Evolutionary conservation across 2,888 invertebrate species (phyloP).

Genomic region (Plemyria rubiginata): DNA sequence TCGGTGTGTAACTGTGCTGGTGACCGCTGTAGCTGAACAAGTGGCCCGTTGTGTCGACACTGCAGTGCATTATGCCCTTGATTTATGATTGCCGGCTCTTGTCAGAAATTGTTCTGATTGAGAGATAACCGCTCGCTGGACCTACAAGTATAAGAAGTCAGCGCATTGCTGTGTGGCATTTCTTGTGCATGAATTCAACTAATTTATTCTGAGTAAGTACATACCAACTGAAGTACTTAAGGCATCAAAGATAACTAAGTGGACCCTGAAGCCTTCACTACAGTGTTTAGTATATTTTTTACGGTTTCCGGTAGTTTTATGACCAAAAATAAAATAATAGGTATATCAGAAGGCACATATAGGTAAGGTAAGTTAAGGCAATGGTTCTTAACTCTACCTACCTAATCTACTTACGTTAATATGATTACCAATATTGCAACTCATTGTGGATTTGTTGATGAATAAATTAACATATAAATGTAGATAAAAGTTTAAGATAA

Average conservation of each 20-base stretch:
- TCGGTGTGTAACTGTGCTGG: slow-evolving; percentile 65
- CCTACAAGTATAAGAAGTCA: slow-evolving; percentile 34
- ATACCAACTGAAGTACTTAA: slow-evolving; percentile 18
- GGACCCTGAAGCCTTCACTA: neutral
- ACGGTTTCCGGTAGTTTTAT: too few relatives aligned
- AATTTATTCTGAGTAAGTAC: slow-evolving; percentile 49
- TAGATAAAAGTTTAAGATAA: too few relatives aligned
- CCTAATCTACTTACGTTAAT: neutral
- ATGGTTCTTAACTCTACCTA: too few relatives aligned
- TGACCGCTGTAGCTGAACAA: slow-evolving; percentile 56
- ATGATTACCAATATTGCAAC: too few relatives aligned
- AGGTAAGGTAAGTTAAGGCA: too few relatives aligned
- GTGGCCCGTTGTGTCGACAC: slow-evolving; percentile 49
- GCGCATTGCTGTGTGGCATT: slow-evolving; percentile 38
- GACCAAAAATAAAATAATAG: neutral
- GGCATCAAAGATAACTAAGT: neutral
- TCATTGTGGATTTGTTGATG: too few relatives aligned
- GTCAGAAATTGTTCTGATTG: slow-evolving; percentile 35
- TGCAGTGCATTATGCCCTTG: slow-evolving; percentile 51
- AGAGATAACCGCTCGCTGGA: slow-evolving; percentile 33
- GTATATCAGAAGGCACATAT: too few relatives aligned
- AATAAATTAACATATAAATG: too few relatives aligned
- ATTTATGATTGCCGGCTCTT: slow-evolving; percentile 47
- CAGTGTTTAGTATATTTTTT: too few relatives aligned
- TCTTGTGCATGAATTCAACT: slow-evolving; percentile 42